These are phyloP conservation scores for Helarctos malayanus DNA, from an alignment of 2,797 vertebrate species.

Conservation along the genomic window DNA sequence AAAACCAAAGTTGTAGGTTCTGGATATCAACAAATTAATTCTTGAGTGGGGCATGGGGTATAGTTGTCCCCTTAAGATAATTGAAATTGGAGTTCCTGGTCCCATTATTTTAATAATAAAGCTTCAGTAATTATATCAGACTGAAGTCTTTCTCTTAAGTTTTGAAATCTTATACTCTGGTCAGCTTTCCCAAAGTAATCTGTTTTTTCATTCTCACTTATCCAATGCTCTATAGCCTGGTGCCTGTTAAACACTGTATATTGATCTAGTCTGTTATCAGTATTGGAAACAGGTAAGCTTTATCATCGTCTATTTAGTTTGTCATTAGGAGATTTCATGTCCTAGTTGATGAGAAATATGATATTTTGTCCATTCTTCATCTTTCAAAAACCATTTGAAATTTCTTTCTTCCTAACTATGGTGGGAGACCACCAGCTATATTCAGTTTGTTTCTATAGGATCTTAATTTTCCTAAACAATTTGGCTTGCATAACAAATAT, in stretches of 20 bases:
- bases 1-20: background rate
- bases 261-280: background rate
- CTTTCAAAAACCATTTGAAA: background rate
- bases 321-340: conserved; percentile 6
- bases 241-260: background rate
- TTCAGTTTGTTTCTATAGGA: background rate
- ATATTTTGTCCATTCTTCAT: conserved; percentile 19
- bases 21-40: background rate
- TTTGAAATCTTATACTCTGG: background rate
- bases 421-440: background rate
- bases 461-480: conserved; percentile 10
- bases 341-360: background rate
- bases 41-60: background rate
- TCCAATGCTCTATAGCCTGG: background rate
- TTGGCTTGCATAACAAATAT: conserved; percentile 20
- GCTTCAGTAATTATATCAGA: background rate
- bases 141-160: background rate
- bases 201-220: background rate
- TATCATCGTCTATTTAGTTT: background rate
- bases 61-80: background rate
- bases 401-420: background rate
- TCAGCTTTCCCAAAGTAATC: background rate
- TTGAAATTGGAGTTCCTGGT: background rate
- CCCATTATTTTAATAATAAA: conserved; percentile 39
- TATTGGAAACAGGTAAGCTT: background rate